Evolutionary conservation across 2,797 vertebrate species (phyloP).

Genomic region (Triplophysa yarkandensis): DNA sequence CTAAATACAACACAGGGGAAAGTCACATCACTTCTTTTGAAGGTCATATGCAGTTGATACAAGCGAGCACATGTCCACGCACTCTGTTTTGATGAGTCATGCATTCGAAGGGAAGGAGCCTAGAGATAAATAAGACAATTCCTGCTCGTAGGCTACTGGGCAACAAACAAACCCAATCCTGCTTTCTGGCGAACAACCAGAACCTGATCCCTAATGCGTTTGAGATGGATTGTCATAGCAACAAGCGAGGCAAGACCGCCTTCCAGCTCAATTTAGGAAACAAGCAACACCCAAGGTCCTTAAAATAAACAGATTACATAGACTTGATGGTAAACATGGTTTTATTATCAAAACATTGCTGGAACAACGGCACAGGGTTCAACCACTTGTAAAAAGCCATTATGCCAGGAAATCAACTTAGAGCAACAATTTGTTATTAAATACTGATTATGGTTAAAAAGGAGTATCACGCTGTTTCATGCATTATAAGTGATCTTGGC

Average conservation of each 20-base stretch:
- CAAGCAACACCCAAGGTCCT: constrained; percentile 38
- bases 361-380: background rate
- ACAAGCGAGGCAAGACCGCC: constrained; percentile 33
- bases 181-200: constrained; percentile 47
- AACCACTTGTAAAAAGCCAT: background rate
- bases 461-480: too few species aligned
- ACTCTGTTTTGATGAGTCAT: constrained; percentile 36
- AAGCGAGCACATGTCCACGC: background rate
- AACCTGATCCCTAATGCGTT: constrained; percentile 45
- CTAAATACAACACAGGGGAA: background rate
- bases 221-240: constrained; percentile 57
- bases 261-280: constrained; percentile 45
- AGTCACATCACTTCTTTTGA: constrained; percentile 19
- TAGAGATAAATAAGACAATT: constrained; percentile 22
- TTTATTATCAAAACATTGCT: background rate
- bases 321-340: background rate
- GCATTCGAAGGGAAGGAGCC: constrained; percentile 13
- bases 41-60: constrained; percentile 8
- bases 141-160: constrained; percentile 31
- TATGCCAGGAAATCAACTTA: background rate
- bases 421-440: background rate
- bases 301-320: constrained; percentile 31
- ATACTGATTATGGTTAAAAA: too few species aligned
- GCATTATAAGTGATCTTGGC: too few species aligned
- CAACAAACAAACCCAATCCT: constrained; percentile 43